Percentiles rank a stretch among this genome's conserved stretches.
These are phyloP conservation scores for Podarcis lilfordi DNA, from an alignment of 2,797 vertebrate genomes.

Conservation along the genomic window DNA sequence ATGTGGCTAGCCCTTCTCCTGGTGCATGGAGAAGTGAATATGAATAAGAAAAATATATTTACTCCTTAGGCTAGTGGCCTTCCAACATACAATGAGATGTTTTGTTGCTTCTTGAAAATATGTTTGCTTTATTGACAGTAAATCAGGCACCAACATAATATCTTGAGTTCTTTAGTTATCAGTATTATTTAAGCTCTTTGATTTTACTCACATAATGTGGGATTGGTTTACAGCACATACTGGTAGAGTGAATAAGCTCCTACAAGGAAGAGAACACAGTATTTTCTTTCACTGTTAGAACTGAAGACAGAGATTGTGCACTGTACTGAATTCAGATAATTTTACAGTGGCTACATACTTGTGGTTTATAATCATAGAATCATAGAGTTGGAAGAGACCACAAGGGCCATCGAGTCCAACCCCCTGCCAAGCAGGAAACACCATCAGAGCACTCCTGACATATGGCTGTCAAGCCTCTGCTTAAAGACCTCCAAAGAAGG, in stretches of 20 bases:
- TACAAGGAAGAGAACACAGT: neutral
- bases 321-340: neutral
- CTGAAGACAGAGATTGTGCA: neutral
- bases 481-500: too few relatives aligned
- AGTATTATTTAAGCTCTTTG: constrained; percentile 17
- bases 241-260: neutral
- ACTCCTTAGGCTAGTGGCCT: neutral
- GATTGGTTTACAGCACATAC: constrained; percentile 11
- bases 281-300: neutral
- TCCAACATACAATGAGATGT: neutral
- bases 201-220: neutral
- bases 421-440: too few relatives aligned
- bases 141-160: neutral
- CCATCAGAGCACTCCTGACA: too few relatives aligned
- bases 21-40: neutral
- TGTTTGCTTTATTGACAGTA: neutral
- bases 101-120: neutral
- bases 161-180: neutral
- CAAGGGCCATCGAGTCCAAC: too few relatives aligned
- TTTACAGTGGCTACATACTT: neutral
- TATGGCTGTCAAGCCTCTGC: too few relatives aligned
- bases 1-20: neutral
- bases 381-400: too few relatives aligned
- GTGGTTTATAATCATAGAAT: neutral
- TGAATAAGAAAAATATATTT: neutral